These are phyloP conservation scores for Agrypnia vestita DNA, from an alignment of 1,140 invertebrate genomes.

Conservation along the genomic window DNA sequence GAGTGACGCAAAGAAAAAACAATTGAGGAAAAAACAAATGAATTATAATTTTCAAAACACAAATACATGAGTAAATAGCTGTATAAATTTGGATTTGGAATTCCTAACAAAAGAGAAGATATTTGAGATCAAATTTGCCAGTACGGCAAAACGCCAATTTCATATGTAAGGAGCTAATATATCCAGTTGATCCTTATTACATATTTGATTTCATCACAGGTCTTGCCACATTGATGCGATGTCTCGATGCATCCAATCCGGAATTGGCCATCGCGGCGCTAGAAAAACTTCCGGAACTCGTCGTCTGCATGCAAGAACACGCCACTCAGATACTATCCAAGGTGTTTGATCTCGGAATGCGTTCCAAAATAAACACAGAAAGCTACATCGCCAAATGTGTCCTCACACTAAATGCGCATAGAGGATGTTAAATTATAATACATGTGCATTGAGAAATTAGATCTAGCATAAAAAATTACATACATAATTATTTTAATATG, in stretches of 20 bases:
- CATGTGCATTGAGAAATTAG: too few relatives aligned
- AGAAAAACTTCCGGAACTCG: slow-evolving; percentile 87
- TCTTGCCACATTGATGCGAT: slow-evolving; percentile 84
- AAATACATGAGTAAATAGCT: too few relatives aligned
- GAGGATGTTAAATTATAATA: slow-evolving; percentile 76
- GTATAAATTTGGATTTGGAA: too few relatives aligned
- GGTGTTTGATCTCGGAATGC: slow-evolving; percentile 88
- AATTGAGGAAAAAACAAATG: too few relatives aligned
- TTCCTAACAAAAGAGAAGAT: too few relatives aligned
- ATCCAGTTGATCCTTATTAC: background rate
- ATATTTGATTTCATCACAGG: slow-evolving; percentile 62
- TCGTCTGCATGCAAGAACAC: slow-evolving; percentile 88
- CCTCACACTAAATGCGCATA: slow-evolving; percentile 85
- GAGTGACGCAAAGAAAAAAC: too few relatives aligned
- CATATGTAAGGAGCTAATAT: background rate
- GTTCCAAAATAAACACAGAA: slow-evolving; percentile 84
- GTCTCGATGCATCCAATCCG: slow-evolving; percentile 84
- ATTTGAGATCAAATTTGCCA: too few relatives aligned
- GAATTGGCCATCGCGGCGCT: slow-evolving; percentile 86
- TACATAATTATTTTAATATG: too few relatives aligned
- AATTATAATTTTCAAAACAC: too few relatives aligned
- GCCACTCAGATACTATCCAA: slow-evolving; percentile 84
- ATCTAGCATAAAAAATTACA: too few relatives aligned
- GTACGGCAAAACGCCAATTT: too few relatives aligned
- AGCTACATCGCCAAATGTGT: slow-evolving; percentile 87